These are phyloP conservation scores for Anas capensis DNA, from an alignment of 2,797 vertebrate species.

Conservation along the genomic window DNA sequence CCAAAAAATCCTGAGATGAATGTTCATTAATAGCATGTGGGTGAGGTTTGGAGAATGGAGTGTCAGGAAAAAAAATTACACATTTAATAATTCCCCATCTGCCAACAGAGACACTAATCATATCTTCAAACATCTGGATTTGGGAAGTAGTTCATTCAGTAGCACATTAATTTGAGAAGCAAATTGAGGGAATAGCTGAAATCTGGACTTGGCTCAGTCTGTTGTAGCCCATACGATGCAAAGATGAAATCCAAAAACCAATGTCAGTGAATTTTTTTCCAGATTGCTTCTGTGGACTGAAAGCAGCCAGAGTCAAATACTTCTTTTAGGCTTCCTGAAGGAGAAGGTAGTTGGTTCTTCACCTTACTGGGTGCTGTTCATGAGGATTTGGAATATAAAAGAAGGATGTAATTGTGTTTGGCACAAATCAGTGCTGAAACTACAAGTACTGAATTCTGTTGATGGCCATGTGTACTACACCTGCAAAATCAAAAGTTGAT, in stretches of 20 bases:
- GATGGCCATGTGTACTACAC: not conserved
- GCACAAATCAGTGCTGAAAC: not conserved
- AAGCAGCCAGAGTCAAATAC: conserved; percentile 18
- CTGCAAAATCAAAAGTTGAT: not conserved
- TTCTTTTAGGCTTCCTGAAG: not conserved
- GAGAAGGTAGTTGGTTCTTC: not conserved
- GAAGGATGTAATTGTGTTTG: not conserved
- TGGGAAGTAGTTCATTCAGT: conserved; percentile 18
- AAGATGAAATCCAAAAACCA: conserved; percentile 55
- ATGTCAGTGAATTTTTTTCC: conserved; percentile 20
- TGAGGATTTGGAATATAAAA: not conserved
- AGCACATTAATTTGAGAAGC: conserved; percentile 49
- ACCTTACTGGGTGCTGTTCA: not conserved
- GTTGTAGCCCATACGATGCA: not conserved
- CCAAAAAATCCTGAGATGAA: conserved; percentile 7
- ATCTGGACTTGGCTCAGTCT: not conserved
- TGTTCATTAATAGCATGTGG: conserved; percentile 65
- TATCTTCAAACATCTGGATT: conserved; percentile 54
- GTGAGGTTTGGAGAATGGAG: conserved; percentile 28
- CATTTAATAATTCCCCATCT: conserved; percentile 51
- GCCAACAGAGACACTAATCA: conserved; percentile 22
- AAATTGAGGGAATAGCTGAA: conserved; percentile 30
- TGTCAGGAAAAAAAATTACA: conserved; percentile 24
- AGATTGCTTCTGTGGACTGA: conserved; percentile 21
- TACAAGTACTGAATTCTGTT: not conserved